These are phyloP conservation scores for Acyrthosiphon pisum DNA, from an alignment of 1,140 invertebrate genomes.

Conservation along the genomic window DNA sequence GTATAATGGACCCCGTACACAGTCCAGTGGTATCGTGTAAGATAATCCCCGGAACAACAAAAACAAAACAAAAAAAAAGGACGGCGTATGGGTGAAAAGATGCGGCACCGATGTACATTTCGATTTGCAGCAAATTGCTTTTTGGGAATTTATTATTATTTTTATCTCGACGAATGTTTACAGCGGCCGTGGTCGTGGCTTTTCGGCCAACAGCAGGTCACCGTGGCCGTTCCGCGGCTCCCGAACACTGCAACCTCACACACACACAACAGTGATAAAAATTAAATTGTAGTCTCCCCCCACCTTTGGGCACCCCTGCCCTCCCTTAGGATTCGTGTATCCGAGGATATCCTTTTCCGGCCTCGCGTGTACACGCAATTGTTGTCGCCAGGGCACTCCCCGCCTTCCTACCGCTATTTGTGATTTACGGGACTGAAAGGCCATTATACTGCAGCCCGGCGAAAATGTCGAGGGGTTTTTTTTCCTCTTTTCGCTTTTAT, in stretches of 20 bases:
- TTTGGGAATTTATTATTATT: conserved; percentile 54
- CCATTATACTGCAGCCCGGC: conserved; percentile 39
- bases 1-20: neutral
- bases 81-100: neutral
- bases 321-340: conserved; percentile 19
- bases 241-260: neutral
- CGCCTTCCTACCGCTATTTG: neutral
- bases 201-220: conserved; percentile 39
- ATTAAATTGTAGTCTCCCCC: conserved; percentile 42
- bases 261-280: conserved; percentile 36
- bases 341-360: conserved; percentile 52
- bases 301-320: neutral
- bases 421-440: conserved; percentile 41
- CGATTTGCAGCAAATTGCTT: conserved; percentile 54
- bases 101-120: conserved; percentile 50
- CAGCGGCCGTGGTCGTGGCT: neutral
- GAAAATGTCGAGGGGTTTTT: conserved; percentile 26
- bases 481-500: conserved; percentile 18
- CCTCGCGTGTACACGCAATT: conserved; percentile 35
- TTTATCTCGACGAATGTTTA: conserved; percentile 31
- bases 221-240: neutral
- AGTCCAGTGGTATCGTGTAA: neutral
- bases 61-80: neutral
- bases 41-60: neutral
- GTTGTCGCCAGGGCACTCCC: conserved; percentile 37